A percentile compares a stretch with the other conserved stretches of the same genome.
Conservation (phyloP, 2,113 vertebrate genomes). For the Ardeotis arabs region DNA sequence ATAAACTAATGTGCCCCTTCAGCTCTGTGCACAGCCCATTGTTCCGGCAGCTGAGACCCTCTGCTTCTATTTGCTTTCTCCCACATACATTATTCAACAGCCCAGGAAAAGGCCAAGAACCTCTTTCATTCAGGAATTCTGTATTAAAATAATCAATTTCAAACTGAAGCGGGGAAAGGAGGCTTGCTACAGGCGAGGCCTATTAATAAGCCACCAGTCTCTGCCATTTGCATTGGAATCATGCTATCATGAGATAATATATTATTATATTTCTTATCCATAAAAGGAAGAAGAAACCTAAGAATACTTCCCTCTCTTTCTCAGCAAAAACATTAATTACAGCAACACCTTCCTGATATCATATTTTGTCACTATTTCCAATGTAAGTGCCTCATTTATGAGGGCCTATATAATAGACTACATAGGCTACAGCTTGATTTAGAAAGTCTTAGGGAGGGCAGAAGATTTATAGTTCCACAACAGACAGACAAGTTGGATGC, state of each 20-base stretch:
- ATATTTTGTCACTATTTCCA: not conserved
- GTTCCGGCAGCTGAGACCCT: conserved; percentile 93
- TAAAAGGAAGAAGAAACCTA: conserved; percentile 28
- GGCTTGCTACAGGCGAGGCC: conserved; percentile 76
- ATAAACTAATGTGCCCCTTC: conserved; percentile 99
- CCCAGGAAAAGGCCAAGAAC: conserved; percentile 96
- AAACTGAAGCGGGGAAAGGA: conserved; percentile 82
- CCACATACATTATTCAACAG: conserved; percentile 99
- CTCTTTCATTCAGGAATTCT: conserved; percentile 98
- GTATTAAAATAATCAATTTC: conserved; percentile 99
- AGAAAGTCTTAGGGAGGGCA: not conserved
- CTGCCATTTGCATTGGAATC: conserved; percentile 78
- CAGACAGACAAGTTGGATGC: not conserved
- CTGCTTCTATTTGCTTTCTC: conserved; percentile 99
- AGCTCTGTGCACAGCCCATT: conserved; percentile 94
- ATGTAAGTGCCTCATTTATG: not conserved
- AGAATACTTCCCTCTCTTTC: conserved; percentile 3
- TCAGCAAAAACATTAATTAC: conserved; percentile 15
- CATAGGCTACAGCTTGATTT: not conserved
- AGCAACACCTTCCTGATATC: not conserved
- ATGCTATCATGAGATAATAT: conserved; percentile 72
- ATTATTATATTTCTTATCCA: conserved; percentile 70
- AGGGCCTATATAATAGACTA: not conserved
- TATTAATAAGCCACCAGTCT: conserved; percentile 81
- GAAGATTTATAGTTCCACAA: not conserved